Evolutionary conservation across 23 tunicate genomes (phyloP).

Genomic region (Ciona savignyi): DNA sequence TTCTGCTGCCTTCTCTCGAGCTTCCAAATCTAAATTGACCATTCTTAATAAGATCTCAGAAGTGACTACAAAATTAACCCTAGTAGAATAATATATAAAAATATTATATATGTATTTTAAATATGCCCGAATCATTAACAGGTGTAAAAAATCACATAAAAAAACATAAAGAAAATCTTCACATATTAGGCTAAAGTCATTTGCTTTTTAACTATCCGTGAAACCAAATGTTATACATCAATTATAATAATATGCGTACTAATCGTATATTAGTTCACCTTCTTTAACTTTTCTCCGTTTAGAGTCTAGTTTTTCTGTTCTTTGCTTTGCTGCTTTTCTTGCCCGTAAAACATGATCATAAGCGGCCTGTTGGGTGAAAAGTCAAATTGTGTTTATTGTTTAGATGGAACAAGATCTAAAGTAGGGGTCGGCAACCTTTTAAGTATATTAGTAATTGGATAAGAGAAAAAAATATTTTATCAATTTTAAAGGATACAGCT

Average conservation of each 20-base stretch:
- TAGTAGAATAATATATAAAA: too few relatives aligned
- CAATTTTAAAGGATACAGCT: too few relatives aligned
- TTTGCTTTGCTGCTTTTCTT: constrained; percentile 53
- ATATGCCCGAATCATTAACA: too few relatives aligned
- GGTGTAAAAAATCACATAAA: background rate
- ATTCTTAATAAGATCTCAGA: too few relatives aligned
- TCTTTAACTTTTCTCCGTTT: constrained; percentile 68
- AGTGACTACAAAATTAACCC: too few relatives aligned
- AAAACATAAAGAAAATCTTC: background rate
- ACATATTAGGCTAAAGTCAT: background rate
- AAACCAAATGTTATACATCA: background rate
- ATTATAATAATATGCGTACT: too few relatives aligned
- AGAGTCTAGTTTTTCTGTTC: constrained; percentile 47
- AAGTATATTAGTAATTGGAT: too few relatives aligned
- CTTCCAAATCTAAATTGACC: constrained; percentile 72
- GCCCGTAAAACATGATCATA: constrained; percentile 77
- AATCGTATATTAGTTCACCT: too few relatives aligned
- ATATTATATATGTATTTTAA: background rate
- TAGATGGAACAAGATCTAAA: too few relatives aligned
- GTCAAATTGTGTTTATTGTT: too few relatives aligned
- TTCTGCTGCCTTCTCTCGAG: constrained; percentile 78
- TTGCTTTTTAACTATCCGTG: background rate
- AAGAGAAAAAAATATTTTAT: too few relatives aligned
- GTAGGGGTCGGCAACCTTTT: too few relatives aligned
- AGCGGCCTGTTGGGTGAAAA: constrained; percentile 77